Percentiles rank a stretch among this genome's conserved stretches.
Evolutionary conservation across 2,797 vertebrate species (phyloP).

Genomic region (Girardinus metallicus): DNA sequence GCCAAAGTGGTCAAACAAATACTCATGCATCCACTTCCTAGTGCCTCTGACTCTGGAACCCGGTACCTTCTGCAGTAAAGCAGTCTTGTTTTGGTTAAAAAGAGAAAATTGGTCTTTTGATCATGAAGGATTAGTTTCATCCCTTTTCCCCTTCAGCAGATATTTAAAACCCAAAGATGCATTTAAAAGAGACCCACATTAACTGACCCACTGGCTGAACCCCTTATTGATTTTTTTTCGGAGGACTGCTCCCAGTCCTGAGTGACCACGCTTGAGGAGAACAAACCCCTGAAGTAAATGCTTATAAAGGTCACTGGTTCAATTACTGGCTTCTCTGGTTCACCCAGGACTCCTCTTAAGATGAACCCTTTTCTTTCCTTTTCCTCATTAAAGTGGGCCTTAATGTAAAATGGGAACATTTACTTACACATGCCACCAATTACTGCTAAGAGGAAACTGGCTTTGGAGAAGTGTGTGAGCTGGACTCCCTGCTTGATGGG

Average conservation of each 20-base stretch:
- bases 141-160: not conserved
- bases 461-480: constrained; percentile 18
- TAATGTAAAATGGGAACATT: constrained; percentile 56
- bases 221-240: constrained; percentile 35
- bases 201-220: constrained; percentile 13
- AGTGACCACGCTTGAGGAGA: constrained; percentile 33
- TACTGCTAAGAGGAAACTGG: constrained; percentile 42
- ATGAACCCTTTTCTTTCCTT: constrained; percentile 28
- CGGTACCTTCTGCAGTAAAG: not conserved
- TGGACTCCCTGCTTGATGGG: constrained; percentile 24
- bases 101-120: not conserved
- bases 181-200: constrained; percentile 11
- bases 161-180: constrained; percentile 11
- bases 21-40: not conserved
- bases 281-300: constrained; percentile 26
- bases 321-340: constrained; percentile 52
- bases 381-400: constrained; percentile 52
- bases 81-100: not conserved
- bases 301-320: constrained; percentile 67
- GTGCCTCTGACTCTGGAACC: not conserved
- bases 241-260: not conserved
- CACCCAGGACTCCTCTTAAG: constrained; percentile 34
- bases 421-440: constrained; percentile 52
- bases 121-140: constrained; percentile 1
- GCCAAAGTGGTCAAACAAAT: not conserved